Evolutionary conservation across 2,888 invertebrate genomes (phyloP).

Genomic region (Eulithis testata): DNA sequence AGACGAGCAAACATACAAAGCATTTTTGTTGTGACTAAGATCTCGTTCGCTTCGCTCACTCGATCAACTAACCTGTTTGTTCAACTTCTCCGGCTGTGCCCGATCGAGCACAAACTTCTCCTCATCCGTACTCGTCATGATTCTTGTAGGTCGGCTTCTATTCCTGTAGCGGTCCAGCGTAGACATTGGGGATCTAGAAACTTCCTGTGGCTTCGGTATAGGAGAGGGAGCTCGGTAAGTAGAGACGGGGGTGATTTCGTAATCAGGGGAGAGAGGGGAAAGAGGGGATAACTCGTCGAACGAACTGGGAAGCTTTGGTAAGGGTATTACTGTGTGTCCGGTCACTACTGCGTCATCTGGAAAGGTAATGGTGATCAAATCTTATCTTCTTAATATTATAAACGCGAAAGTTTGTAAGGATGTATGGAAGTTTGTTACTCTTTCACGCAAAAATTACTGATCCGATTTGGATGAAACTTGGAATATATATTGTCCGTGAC

Average conservation of each 20-base stretch:
- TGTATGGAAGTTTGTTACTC: too few species aligned
- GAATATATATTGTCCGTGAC: too few species aligned
- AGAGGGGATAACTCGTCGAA: slow-evolving; percentile 68
- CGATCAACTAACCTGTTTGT: slow-evolving; percentile 72
- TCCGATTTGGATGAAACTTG: too few species aligned
- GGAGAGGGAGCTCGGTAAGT: slow-evolving; percentile 71
- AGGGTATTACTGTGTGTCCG: slow-evolving; percentile 86
- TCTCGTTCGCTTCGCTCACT: too few species aligned
- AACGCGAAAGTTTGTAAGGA: too few species aligned
- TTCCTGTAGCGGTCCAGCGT: slow-evolving; percentile 78
- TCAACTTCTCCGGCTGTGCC: slow-evolving; percentile 83
- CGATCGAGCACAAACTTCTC: slow-evolving; percentile 89
- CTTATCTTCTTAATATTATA: too few species aligned
- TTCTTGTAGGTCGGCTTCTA: slow-evolving; percentile 70
- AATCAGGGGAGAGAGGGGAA: slow-evolving; percentile 70
- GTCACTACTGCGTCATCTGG: slow-evolving; percentile 86
- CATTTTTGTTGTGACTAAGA: too few species aligned
- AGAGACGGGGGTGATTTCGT: slow-evolving; percentile 60
- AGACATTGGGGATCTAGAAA: slow-evolving; percentile 71
- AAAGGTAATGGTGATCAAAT: slow-evolving; percentile 30
- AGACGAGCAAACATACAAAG: too few species aligned
- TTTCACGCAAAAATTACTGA: too few species aligned
- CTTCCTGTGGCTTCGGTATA: slow-evolving; percentile 62
- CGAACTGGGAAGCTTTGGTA: slow-evolving; percentile 86
- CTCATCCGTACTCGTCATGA: slow-evolving; percentile 79